phyloP scores from a whole-genome alignment of 2,888 invertebrate species.

The Lucinisca nassula region DNA sequence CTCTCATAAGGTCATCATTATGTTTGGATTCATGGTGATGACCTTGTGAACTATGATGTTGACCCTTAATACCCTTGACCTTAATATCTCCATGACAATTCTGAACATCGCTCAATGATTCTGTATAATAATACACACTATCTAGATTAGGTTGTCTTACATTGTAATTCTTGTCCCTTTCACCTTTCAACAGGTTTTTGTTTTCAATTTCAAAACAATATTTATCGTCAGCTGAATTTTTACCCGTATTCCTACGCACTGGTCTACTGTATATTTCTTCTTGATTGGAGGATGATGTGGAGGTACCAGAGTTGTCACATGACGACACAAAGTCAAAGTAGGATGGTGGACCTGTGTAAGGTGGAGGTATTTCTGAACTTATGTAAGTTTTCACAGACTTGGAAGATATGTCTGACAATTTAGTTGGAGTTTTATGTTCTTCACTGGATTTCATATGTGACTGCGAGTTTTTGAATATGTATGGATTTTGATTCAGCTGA shows the following conservation, averaged over 20 bases:
- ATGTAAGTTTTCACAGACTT: background rate
- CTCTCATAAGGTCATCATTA: background rate
- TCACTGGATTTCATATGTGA: background rate
- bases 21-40: background rate
- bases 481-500: constrained; percentile 65
- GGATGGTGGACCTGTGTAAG: constrained; percentile 78
- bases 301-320: constrained; percentile 70
- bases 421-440: background rate
- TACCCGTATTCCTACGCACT: background rate
- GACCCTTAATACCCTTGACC: background rate
- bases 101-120: constrained; percentile 1
- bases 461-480: constrained; percentile 35
- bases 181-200: background rate
- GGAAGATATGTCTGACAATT: background rate
- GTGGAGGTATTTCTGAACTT: constrained; percentile 66
- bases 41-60: constrained; percentile 7
- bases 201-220: background rate
- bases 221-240: background rate
- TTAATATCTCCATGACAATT: constrained; percentile 5
- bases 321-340: constrained; percentile 75
- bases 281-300: constrained; percentile 65
- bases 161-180: background rate
- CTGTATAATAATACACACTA: constrained; percentile 3
- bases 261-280: constrained; percentile 65
- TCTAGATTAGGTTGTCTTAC: background rate